Percentiles rank a stretch among this genome's conserved stretches.
phyloP scores from a whole-genome alignment of 2,797 vertebrate genomes.

The Orestias chungarensis region DNA sequence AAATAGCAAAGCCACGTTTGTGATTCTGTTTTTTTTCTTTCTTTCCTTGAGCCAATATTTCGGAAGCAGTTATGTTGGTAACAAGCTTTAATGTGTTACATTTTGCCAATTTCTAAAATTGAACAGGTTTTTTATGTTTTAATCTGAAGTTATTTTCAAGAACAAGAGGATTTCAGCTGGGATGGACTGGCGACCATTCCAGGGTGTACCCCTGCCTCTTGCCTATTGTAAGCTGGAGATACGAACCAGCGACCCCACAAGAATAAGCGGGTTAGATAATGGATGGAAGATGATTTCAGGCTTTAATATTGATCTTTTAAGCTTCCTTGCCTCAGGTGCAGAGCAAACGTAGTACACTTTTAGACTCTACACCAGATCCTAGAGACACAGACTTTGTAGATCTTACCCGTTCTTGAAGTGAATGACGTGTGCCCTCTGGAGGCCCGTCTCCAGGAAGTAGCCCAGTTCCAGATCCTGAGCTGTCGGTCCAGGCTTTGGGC shows the following conservation, averaged over 20 bases:
- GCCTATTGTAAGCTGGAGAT: too few relatives aligned
- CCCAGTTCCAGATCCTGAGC: slow-evolving; percentile 96
- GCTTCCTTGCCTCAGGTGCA: not conserved
- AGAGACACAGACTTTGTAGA: too few relatives aligned
- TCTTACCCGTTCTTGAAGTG: slow-evolving; percentile 99
- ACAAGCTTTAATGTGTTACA: not conserved
- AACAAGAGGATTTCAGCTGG: too few relatives aligned
- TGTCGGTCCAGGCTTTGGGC: slow-evolving; percentile 93
- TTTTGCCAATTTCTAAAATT: not conserved
- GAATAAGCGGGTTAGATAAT: too few relatives aligned
- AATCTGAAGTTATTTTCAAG: not conserved
- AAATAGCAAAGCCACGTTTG: not conserved
- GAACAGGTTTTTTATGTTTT: not conserved
- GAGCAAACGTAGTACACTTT: too few relatives aligned
- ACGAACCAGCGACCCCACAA: too few relatives aligned
- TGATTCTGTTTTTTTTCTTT: not conserved
- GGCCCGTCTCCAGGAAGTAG: slow-evolving; percentile 97
- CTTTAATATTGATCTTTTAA: not conserved
- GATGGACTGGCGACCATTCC: too few relatives aligned
- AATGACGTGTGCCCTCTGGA: slow-evolving; percentile 97
- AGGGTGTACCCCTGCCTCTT: too few relatives aligned
- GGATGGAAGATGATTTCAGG: not conserved
- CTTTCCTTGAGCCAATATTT: not conserved
- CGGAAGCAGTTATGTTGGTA: not conserved
- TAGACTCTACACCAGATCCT: too few relatives aligned